These are phyloP conservation scores for Rhynchophorus ferrugineus DNA, from an alignment of 1,140 invertebrate species.

Conservation along the genomic window DNA sequence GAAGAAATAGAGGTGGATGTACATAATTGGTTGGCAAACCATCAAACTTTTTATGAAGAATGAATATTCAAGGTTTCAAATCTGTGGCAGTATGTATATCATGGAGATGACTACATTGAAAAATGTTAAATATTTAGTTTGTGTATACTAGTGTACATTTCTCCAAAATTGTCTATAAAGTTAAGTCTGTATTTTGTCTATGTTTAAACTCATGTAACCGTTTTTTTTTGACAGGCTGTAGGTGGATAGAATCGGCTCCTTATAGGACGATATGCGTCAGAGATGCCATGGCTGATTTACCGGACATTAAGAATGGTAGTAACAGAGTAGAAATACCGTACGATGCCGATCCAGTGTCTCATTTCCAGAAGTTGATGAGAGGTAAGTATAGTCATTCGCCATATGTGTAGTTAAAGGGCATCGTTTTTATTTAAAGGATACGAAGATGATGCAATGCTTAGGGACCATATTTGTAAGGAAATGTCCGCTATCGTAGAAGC, in stretches of 20 bases:
- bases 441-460: constrained; percentile 29
- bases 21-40: too few relatives aligned
- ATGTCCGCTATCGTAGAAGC: constrained; percentile 74
- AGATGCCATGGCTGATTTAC: constrained; percentile 79
- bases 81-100: too few relatives aligned
- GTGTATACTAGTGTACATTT: too few relatives aligned
- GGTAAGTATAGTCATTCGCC: constrained; percentile 29
- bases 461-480: constrained; percentile 80
- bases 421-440: constrained; percentile 35
- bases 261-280: constrained; percentile 47
- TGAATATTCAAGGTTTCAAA: too few relatives aligned
- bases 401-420: neutral
- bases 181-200: too few relatives aligned
- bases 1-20: too few relatives aligned
- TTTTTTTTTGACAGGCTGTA: constrained; percentile 21
- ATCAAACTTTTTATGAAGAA: too few relatives aligned
- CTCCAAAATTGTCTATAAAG: too few relatives aligned
- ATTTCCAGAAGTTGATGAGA: constrained; percentile 71
- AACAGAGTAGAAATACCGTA: constrained; percentile 65
- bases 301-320: constrained; percentile 66
- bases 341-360: constrained; percentile 59
- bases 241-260: constrained; percentile 31
- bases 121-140: too few relatives aligned
- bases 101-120: too few relatives aligned
- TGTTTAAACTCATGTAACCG: too few relatives aligned